Evolutionary conservation across 2,113 vertebrate genomes (phyloP).

Genomic region (Rhea americana): DNA sequence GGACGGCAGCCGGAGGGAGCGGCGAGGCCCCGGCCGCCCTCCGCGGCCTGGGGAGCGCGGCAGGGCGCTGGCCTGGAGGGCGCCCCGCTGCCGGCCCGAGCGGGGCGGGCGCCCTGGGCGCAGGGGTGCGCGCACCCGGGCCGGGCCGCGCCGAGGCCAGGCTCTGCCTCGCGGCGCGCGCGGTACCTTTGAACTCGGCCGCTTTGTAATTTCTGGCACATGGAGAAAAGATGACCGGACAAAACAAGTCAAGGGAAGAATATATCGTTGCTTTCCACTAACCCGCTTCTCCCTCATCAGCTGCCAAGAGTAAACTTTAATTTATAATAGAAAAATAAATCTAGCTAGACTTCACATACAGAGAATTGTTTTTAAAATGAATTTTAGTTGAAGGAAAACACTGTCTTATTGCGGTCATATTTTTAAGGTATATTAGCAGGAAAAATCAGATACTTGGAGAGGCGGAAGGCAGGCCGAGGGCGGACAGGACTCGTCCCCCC

Average conservation of each 20-base stretch:
- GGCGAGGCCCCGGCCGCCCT: background rate
- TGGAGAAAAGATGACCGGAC: background rate
- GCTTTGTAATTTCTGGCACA: constrained; percentile 47
- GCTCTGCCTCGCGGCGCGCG: background rate
- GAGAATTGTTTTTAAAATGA: constrained; percentile 1
- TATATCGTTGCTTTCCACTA: constrained; percentile 22
- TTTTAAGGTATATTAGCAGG: background rate
- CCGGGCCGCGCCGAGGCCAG: too few species aligned
- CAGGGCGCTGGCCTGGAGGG: too few species aligned
- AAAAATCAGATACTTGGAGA: background rate
- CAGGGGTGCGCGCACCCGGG: too few species aligned
- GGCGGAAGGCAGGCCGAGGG: background rate
- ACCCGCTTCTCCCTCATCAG: background rate
- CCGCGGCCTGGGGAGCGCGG: too few species aligned
- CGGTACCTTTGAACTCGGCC: constrained; percentile 12
- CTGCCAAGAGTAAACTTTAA: constrained; percentile 42
- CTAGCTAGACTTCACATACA: background rate
- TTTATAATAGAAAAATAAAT: constrained; percentile 51
- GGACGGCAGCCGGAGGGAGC: background rate
- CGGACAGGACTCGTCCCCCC: background rate
- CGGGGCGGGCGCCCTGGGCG: too few species aligned
- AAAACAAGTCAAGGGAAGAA: constrained; percentile 19
- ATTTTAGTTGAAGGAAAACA: constrained; percentile 14
- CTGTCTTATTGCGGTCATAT: background rate
- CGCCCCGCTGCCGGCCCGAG: too few species aligned